phyloP scores from a whole-genome alignment of 2,113 vertebrate genomes.

The Uropsilus gracilis region DNA sequence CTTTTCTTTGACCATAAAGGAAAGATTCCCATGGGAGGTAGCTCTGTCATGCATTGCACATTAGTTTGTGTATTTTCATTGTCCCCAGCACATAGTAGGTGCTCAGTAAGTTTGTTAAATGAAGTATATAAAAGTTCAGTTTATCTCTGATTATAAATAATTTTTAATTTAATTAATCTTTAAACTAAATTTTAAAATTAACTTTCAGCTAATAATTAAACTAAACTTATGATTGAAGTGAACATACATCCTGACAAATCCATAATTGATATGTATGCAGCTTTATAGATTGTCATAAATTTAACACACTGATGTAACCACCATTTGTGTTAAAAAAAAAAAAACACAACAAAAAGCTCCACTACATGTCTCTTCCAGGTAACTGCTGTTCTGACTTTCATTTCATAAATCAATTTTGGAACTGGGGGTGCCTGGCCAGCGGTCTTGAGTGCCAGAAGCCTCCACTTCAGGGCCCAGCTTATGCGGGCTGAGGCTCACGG shows the following conservation, averaged over 20 bases:
- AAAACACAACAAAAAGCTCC: not conserved
- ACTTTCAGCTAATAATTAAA: no score
- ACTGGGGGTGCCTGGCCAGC: no score
- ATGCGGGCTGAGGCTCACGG: no score
- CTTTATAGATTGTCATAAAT: not conserved
- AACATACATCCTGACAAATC: not conserved
- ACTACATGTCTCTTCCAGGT: not conserved
- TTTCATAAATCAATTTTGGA: no score
- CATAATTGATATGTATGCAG: not conserved
- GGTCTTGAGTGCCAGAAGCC: no score
- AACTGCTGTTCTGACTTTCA: conserved; percentile 12
- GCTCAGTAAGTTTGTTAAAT: not conserved
- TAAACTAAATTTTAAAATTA: not conserved
- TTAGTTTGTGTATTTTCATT: not conserved
- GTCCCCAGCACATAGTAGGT: not conserved
- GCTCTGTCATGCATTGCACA: not conserved
- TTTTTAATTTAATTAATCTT: conserved; percentile 14
- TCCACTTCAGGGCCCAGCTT: no score
- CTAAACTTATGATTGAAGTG: not conserved
- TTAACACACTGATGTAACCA: not conserved
- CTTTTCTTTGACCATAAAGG: not conserved
- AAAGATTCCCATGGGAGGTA: not conserved
- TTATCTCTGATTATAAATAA: conserved; percentile 32
- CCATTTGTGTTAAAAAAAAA: not conserved
- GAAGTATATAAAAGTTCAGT: not conserved